phyloP scores from a whole-genome alignment of 2,797 vertebrate genomes.

The Acrossocheilus wenchowensis region DNA sequence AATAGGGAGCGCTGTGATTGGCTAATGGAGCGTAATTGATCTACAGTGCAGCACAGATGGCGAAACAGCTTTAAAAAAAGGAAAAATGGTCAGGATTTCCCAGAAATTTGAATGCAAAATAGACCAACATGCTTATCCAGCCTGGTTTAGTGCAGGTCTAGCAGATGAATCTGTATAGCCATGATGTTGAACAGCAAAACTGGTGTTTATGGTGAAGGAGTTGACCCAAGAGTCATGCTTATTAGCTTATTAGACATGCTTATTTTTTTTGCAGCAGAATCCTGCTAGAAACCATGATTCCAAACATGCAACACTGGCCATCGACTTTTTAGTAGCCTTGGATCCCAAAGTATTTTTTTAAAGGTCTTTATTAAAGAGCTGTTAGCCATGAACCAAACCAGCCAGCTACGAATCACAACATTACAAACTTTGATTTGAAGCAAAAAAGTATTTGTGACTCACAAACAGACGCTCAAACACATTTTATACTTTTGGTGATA shows the following conservation, averaged over 20 bases:
- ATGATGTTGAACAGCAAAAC: not conserved
- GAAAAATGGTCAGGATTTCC: not conserved
- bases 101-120: not conserved
- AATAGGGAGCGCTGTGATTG: conserved; percentile 59
- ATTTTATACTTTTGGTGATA: not conserved
- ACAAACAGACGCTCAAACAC: not conserved
- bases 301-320: not conserved
- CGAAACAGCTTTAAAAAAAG: conserved; percentile 1
- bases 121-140: not conserved
- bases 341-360: not conserved
- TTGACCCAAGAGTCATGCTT: not conserved
- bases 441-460: not conserved
- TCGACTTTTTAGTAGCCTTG: not conserved
- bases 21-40: conserved; percentile 68
- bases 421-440: not conserved
- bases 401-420: not conserved
- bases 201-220: not conserved
- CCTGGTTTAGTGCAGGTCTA: not conserved
- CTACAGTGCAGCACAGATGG: conserved; percentile 52
- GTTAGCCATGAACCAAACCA: not conserved
- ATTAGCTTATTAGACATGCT: too few relatives aligned
- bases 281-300: not conserved
- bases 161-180: not conserved
- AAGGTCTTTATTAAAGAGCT: not conserved
- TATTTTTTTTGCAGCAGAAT: not conserved